These are phyloP conservation scores for Apis florea DNA, from an alignment of 1,140 invertebrate genomes.

Conservation along the genomic window DNA sequence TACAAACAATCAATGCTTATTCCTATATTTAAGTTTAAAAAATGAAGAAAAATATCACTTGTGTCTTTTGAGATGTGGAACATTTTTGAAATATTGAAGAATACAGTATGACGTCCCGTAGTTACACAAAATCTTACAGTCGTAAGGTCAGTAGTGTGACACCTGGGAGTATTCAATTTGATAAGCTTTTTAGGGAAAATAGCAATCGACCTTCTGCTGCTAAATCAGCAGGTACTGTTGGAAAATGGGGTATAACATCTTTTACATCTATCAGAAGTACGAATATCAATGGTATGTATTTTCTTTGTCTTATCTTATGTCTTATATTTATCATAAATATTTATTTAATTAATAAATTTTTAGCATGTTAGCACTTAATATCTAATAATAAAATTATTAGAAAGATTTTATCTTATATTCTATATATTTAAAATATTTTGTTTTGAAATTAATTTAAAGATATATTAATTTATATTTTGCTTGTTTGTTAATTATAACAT, in stretches of 20 bases:
- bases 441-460: background rate
- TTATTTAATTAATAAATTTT: constrained; percentile 3
- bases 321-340: background rate
- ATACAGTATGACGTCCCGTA: constrained; percentile 80
- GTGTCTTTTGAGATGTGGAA: constrained; percentile 67
- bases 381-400: constrained; percentile 6
- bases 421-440: background rate
- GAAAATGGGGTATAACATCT: constrained; percentile 96
- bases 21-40: constrained; percentile 40
- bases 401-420: background rate
- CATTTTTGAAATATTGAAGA: constrained; percentile 54
- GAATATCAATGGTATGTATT: constrained; percentile 84
- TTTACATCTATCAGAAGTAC: constrained; percentile 93
- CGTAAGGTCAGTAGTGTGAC: constrained; percentile 80
- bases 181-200: constrained; percentile 91
- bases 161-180: constrained; percentile 86
- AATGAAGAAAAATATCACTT: constrained; percentile 61
- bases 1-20: constrained; percentile 34
- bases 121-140: constrained; percentile 82
- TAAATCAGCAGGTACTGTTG: constrained; percentile 92
- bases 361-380: background rate
- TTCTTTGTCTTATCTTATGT: constrained; percentile 39
- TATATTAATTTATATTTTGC: background rate
- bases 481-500: background rate
- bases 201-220: constrained; percentile 93